Base-by-base conservation (phyloP, 2,888 invertebrate genomes). In the Chrysina gloriosa region DNA sequence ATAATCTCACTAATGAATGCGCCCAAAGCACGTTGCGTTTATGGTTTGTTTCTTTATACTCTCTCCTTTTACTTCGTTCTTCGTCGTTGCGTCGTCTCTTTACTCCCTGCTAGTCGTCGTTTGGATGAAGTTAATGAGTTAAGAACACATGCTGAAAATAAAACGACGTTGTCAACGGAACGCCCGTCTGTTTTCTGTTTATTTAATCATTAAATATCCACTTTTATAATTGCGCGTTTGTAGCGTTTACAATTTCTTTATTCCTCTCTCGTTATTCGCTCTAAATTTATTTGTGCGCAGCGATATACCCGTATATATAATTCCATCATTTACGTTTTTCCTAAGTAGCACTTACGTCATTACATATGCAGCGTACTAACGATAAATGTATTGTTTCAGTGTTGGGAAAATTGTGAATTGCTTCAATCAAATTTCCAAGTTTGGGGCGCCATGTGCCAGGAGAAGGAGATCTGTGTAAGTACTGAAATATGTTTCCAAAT, bases 321-420 rank as follows among this genome's bases (percentile, higher is more conserved):
- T 50, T 52, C 39, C 50, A 9, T 34, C 48, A 36, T 47, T 36
- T 50, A n/a, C 36, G 9, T 39, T 61, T 61, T n/a, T 50, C n/a
- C 19, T 16, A 34, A 34, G 16, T 27, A 27, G 27, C 16, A 14
- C 5, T 14, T 23, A 11, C 34, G 23, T 29, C 52, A 52, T 64
- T 25, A 23, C 21, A 27, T 45, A 29, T 36, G 23, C 14, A 29
- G 52, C 52, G 52, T 52, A 31, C 31, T 52, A 52, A 52, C 31
- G 31, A 29, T 68, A 61, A 66, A 78, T 76, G 81, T 85, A n/a
- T 86, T 86, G 86, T 89, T 84, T 25, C 88, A 91, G 91, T 91
- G 91, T 81, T 91, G 91, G 91, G 90, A 90, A 84, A 90, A 90
- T 80, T 91, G 91, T 84, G 90, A 90, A 80, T 85, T 90, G 74